Percentiles rank a stretch among this genome's conserved stretches.
Conservation (phyloP, 2,113 vertebrate species). For the Gnathonemus longibarbis region DNA sequence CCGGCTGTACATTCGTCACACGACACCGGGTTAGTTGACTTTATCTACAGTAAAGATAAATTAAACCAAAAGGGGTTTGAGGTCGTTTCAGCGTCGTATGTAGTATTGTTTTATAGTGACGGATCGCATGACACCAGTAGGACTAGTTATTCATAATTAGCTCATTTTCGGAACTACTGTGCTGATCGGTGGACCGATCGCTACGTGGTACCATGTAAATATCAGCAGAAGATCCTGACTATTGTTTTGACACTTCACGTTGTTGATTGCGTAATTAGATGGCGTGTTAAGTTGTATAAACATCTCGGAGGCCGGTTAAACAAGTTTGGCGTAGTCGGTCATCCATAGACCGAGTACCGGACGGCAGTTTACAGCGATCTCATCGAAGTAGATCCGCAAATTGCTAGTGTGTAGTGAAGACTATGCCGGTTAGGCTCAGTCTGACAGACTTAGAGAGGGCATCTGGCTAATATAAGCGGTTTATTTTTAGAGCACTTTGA, state of each 20-base stretch:
- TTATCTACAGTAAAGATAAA: not conserved
- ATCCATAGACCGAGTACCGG: not conserved
- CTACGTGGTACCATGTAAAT: not conserved
- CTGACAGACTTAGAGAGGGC: not conserved
- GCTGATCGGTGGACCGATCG: not conserved
- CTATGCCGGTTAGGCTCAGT: not conserved
- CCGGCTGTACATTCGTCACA: not conserved
- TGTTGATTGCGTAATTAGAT: not conserved
- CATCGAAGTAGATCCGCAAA: not conserved
- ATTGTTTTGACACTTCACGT: not conserved
- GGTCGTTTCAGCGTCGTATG: not conserved
- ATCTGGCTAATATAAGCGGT: not conserved
- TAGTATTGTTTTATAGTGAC: not conserved
- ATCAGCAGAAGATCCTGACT: not conserved
- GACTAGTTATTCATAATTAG: not conserved
- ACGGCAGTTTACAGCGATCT: not conserved
- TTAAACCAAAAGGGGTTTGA: not conserved
- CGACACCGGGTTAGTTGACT: not conserved
- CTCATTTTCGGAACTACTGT: not conserved
- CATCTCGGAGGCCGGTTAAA: not conserved
- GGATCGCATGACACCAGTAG: not conserved
- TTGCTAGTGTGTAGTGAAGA: not conserved
- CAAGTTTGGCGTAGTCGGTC: not conserved
- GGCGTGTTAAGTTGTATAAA: not conserved
- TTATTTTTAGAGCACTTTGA: not conserved